Base-by-base conservation (phyloP, 2,797 vertebrate species). In the Florisuga fusca region DNA sequence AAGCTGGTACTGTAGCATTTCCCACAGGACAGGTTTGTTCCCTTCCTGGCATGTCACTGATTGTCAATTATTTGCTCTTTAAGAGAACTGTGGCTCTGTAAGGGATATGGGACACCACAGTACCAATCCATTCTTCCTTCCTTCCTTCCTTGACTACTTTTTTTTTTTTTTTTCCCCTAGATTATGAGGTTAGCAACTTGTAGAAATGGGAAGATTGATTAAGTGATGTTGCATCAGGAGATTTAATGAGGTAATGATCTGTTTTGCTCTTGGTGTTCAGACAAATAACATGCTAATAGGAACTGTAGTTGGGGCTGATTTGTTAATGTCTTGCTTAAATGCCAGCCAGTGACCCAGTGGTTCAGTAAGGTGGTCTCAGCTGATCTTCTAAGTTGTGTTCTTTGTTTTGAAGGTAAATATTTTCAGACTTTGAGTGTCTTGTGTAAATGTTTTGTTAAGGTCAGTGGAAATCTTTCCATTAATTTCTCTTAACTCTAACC, bases 161-260 rank as follows among this genome's bases (percentile, higher is more conserved):
- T 74, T 67, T 55, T 25, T 57, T 72, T 55, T 74, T 85, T 87
- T 54, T 71, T 26, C 83, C 26, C 84, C 58, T 72, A 58, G 68
- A 29, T 73, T 78, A 69, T 87, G 84, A 91, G 55, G 23, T 53
- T 58, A 79, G 80, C 54, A 82, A 79, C 55, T 22, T 76, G 55
- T 59, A 86, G 84, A 78, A 94, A 50, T 2, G 10, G 69, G 58
- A 78, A 64, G 66, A 90, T 87, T 90, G 83, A 89, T 84, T 84
- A 91, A 89, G 67, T 82, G 84, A 82, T 26, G 36, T 88, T 94
- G 55, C 88, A 71, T 89, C 84, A 84, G 79, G 43, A 79, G 53
- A 69, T 84, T 75, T 85, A 95, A 91, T 88, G 94, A 82, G 80
- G 34, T 79, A 94, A 94, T 90, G 83, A 93, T 89, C 77, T 93